These are phyloP conservation scores for Tangara arthus DNA, from an alignment of 2,797 vertebrate species.

Conservation along the genomic window DNA sequence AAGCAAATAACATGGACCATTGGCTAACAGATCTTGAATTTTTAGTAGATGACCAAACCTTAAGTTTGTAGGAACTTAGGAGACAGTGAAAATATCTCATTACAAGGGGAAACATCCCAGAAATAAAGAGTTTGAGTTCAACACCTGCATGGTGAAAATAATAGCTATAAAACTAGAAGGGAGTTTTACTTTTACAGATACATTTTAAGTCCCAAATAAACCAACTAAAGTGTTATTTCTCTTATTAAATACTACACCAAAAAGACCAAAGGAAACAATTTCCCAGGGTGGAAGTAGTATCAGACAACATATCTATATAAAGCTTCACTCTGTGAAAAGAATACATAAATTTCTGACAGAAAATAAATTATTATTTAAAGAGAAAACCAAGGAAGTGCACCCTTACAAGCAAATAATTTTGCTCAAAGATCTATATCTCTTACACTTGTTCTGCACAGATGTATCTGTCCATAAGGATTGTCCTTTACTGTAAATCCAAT, in stretches of 20 bases:
- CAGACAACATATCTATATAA: neutral
- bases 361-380: neutral
- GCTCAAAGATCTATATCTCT: neutral
- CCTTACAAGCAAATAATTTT: neutral
- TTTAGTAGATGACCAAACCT: neutral
- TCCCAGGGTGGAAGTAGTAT: too few species aligned
- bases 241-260: neutral
- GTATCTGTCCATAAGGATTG: neutral
- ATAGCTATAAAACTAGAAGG: neutral
- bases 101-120: neutral
- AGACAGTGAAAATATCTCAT: neutral
- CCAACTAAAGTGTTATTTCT: neutral
- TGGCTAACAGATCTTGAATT: neutral
- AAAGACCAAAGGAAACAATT: neutral
- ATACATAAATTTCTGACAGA: neutral
- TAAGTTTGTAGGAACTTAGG: neutral
- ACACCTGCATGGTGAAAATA: rapidly evolving
- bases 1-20: neutral
- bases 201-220: neutral
- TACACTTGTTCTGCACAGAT: neutral
- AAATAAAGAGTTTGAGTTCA: neutral
- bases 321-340: neutral
- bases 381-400: neutral
- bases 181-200: neutral
- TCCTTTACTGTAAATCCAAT: neutral